Conservation (phyloP, 37 sponge, comb jelly and placozoan genomes). For the Trichoplax adhaerens region DNA sequence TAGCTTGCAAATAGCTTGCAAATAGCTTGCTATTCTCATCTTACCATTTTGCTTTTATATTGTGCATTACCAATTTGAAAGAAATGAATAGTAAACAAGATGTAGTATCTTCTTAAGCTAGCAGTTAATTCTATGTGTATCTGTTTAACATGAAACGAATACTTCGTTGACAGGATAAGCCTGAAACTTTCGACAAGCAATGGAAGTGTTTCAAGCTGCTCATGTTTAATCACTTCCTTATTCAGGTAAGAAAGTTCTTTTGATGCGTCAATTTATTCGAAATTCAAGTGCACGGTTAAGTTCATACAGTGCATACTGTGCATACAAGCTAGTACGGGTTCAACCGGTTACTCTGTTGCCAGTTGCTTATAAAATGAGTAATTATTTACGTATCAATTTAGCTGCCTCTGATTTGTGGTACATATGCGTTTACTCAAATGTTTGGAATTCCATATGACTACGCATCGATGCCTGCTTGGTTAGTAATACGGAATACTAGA, state of each 20-base stretch:
- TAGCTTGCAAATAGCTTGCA: no score
- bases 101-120: no score
- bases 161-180: slow-evolving; percentile 32
- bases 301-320: not conserved
- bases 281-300: not conserved
- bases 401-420: slow-evolving; percentile 44
- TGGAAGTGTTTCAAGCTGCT: slow-evolving; percentile 69
- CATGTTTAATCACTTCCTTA: slow-evolving; percentile 53
- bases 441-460: slow-evolving; percentile 48
- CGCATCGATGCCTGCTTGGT: slow-evolving; percentile 62
- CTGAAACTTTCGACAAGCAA: slow-evolving; percentile 49
- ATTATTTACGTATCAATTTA: not conserved
- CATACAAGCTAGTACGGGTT: not conserved
- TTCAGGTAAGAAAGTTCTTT: slow-evolving; percentile 34
- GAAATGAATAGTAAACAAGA: no score
- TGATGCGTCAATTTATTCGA: not conserved
- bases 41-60: no score
- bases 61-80: no score
- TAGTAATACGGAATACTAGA: slow-evolving; percentile 1
- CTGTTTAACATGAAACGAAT: no score
- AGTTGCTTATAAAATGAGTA: no score
- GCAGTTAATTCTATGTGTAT: no score
- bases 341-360: not conserved
- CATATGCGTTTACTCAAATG: slow-evolving; percentile 27
- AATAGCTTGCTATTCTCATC: no score